Conservation (phyloP, 2,888 invertebrate species). For the Amitus sp. region DNA sequence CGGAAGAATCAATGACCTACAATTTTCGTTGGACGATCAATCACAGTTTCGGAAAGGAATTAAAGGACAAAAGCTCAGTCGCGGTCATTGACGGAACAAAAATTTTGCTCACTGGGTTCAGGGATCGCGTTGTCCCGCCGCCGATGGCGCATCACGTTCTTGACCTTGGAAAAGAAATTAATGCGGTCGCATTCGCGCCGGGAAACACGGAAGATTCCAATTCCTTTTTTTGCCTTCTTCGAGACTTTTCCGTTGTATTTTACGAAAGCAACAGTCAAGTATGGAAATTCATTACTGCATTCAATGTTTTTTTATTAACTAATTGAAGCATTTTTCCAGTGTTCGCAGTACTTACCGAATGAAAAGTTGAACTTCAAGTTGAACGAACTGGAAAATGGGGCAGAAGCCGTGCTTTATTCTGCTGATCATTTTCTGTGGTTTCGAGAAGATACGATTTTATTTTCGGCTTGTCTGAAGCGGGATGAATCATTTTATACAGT, state of each 20-base stretch:
- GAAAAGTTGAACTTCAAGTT: conserved; percentile 50
- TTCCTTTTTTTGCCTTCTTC: conserved; percentile 58
- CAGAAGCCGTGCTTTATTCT: conserved; percentile 52
- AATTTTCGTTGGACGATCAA: conserved; percentile 74
- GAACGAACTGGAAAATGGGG: conserved; percentile 22
- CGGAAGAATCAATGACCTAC: conserved; percentile 66
- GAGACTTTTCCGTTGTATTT: conserved; percentile 48
- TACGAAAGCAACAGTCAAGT: conserved; percentile 47
- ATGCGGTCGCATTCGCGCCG: conserved; percentile 72
- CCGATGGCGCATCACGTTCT: conserved; percentile 79
- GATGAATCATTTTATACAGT: background rate
- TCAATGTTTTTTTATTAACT: background rate
- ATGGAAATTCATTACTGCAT: conserved; percentile 18
- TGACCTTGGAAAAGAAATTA: conserved; percentile 69
- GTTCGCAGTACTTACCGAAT: conserved; percentile 51
- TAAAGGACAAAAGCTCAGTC: conserved; percentile 72
- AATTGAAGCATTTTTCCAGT: conserved; percentile 40
- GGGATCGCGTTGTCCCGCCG: conserved; percentile 81
- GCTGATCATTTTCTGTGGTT: conserved; percentile 71
- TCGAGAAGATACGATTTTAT: conserved; percentile 65
- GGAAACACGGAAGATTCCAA: conserved; percentile 61
- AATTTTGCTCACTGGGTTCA: conserved; percentile 78
- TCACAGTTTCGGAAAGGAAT: conserved; percentile 68
- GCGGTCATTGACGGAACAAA: conserved; percentile 82
- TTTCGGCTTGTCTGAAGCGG: conserved; percentile 51